These are phyloP conservation scores for Hesperophylax magnus DNA, from an alignment of 1,140 invertebrate species.

Conservation along the genomic window DNA sequence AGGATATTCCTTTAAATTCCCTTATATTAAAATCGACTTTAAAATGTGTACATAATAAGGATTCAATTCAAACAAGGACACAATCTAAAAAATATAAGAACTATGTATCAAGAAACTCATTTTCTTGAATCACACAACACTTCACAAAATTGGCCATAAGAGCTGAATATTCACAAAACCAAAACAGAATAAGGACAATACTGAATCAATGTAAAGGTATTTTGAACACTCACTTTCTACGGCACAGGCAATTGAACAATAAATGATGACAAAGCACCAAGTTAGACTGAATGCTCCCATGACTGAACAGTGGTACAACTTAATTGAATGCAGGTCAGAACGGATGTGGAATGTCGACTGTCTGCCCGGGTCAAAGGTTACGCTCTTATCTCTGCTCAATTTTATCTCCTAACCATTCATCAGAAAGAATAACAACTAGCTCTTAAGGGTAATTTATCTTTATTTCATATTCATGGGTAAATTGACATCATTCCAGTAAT, in stretches of 20 bases:
- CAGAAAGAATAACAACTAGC: conserved; percentile 14
- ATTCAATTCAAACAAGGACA: too few species aligned
- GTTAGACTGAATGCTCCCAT: conserved; percentile 16
- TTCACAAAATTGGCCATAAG: neutral
- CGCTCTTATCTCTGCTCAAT: conserved; percentile 27
- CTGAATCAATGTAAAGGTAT: neutral
- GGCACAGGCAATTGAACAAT: conserved; percentile 22
- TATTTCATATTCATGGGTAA: conserved; percentile 20
- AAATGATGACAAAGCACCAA: conserved; percentile 29
- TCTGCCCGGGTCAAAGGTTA: conserved; percentile 31
- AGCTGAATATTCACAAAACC: neutral
- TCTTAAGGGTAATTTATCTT: conserved; percentile 31
- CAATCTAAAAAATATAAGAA: too few species aligned
- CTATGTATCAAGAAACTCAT: neutral
- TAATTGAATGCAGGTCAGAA: conserved; percentile 45
- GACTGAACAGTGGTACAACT: conserved; percentile 26
- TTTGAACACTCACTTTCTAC: conserved; percentile 30
- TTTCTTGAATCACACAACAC: neutral
- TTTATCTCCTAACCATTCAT: conserved; percentile 17
- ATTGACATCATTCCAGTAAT: conserved; percentile 25
- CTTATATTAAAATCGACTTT: too few species aligned
- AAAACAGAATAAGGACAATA: neutral
- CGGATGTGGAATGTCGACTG: conserved; percentile 25
- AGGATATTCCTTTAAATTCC: too few species aligned
- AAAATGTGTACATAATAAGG: too few species aligned